phyloP scores from a whole-genome alignment of 2,113 vertebrate genomes.

The Lota lota region DNA sequence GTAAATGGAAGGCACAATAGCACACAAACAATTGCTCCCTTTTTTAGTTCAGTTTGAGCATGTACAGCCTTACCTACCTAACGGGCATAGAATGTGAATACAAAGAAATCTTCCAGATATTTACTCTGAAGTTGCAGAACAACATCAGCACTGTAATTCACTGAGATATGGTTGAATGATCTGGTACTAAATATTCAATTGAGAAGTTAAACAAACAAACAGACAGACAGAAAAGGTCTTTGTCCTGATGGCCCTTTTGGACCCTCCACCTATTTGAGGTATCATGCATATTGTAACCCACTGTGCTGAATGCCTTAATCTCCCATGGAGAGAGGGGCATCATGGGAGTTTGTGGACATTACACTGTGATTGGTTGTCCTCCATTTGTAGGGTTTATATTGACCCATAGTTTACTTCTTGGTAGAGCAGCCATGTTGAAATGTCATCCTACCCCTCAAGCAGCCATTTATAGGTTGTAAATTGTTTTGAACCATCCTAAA shows the following conservation, averaged over 20 bases:
- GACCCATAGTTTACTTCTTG: not conserved
- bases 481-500: slow-evolving; percentile 38
- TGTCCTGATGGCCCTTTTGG: slow-evolving; percentile 41
- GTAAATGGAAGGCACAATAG: no score
- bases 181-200: not conserved
- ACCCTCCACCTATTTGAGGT: slow-evolving; percentile 31
- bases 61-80: not conserved
- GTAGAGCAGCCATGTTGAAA: slow-evolving; percentile 24
- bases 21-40: no score
- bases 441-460: slow-evolving; percentile 35
- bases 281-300: slow-evolving; percentile 53
- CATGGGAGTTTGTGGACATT: slow-evolving; percentile 71
- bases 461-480: slow-evolving; percentile 62
- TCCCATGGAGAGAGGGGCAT: slow-evolving; percentile 70
- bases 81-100: not conserved
- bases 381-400: slow-evolving; percentile 31
- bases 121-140: not conserved
- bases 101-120: not conserved
- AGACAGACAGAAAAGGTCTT: slow-evolving; percentile 41
- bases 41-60: no score
- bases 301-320: slow-evolving; percentile 72
- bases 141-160: not conserved
- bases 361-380: slow-evolving; percentile 72
- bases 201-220: not conserved
- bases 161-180: not conserved